Evolutionary conservation across 2,113 vertebrate species (phyloP), one percentile per base, ranked within the genome.

Genomic region (Baryphthengus martii): DNA sequence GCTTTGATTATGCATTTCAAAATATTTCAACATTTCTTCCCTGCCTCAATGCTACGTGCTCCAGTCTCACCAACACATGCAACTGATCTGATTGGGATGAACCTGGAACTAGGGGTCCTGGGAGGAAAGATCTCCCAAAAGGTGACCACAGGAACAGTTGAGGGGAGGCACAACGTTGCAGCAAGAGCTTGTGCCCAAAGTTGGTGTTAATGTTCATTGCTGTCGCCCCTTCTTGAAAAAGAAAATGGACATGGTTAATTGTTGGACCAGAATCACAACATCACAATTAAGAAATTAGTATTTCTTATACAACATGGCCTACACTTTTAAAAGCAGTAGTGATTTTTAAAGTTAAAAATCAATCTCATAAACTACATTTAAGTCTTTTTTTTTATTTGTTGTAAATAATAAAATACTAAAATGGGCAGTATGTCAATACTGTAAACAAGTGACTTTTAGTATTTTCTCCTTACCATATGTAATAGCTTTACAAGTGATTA

Each of bases 91-190:
- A 13, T 3, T 17, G 21, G n/a, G 40, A 50, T 39, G 37, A 62
- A 61, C 10, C 8, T 17, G 35, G 17, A 59, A 28, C 35, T 37
- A 63, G 11, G 39, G 13, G 26, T 87, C 31, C 31, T n/a, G 49
- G 29, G 33, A 82, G 42, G 24, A 58, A 44, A 16, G 28, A 35
- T 40, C 6, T 71, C 5, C 4, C 7, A 33, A 50, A 8, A 63
- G 16, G 49, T 26, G 16, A 45, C 19, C 6, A 8, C 7, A 11
- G 11, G 5, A 40, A 18, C 17, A 24, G 17, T 7, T 1, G 0
- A 49, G 19, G 40, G 42, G 24, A 39, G 28, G 11, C 28, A 55
- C 16, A 70, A 7, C 0, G 0, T n/a, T 42, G 21, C 90, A 49
- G 72, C 59, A 83, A 18, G 21, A 81, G 37, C 33, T 39, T 62